These are phyloP conservation scores for Brachypteracias leptosomus DNA, from an alignment of 2,113 vertebrate genomes.

Conservation along the genomic window DNA sequence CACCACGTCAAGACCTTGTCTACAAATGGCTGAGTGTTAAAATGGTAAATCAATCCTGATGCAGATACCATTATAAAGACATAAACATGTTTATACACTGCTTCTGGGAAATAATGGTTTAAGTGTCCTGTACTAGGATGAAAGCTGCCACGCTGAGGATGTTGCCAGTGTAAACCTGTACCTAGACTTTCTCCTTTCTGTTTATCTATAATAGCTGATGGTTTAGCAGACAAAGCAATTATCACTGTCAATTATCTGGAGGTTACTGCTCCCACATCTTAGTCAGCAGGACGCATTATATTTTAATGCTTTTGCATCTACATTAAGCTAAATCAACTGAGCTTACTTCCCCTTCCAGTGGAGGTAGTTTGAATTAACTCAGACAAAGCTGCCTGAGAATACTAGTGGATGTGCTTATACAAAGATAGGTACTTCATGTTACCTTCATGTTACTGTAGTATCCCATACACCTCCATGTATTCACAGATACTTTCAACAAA, in stretches of 20 bases:
- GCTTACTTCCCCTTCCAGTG: background rate
- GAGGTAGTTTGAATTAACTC: background rate
- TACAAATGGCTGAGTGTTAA: background rate
- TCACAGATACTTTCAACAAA: background rate
- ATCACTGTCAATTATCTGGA: background rate
- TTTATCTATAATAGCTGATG: background rate
- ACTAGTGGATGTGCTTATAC: background rate
- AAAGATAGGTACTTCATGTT: background rate
- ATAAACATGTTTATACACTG: background rate
- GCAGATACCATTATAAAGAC: background rate
- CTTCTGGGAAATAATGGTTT: background rate
- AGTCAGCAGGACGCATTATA: background rate
- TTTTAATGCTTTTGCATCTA: background rate
- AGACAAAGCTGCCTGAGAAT: background rate
- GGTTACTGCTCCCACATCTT: background rate
- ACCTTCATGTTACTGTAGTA: background rate
- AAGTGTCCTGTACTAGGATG: background rate
- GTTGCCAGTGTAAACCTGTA: background rate
- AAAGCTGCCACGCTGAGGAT: background rate
- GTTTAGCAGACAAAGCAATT: background rate
- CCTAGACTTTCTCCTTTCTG: background rate
- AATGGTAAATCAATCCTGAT: background rate
- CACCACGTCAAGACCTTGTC: background rate
- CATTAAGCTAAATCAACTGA: background rate
- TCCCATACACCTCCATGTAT: rapidly evolving